Percentiles rank a stretch among this genome's conserved stretches.
These are phyloP conservation scores for Entelurus aequoreus DNA, from an alignment of 2,113 vertebrate genomes.

Conservation along the genomic window DNA sequence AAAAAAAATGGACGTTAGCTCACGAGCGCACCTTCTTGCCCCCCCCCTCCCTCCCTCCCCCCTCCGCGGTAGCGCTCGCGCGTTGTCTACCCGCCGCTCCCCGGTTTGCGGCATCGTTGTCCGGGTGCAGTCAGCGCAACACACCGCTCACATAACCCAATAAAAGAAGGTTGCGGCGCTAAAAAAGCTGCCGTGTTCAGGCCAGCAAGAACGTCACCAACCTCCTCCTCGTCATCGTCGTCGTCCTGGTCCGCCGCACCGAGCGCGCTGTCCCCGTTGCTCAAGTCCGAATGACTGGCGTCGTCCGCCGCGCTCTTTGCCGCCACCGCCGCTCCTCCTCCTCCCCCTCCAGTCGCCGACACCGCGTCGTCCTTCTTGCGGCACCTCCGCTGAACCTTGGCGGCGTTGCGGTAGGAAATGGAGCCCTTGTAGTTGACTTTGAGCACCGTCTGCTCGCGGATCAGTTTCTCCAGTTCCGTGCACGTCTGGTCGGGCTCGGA, in stretches of 20 bases:
- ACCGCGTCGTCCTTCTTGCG: slow-evolving; percentile 73
- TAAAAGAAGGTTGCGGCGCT: slow-evolving; percentile 1
- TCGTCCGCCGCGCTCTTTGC: slow-evolving; percentile 43
- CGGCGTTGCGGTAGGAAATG: slow-evolving; percentile 86
- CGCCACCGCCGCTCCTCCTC: neutral
- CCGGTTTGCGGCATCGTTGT: slow-evolving; percentile 73
- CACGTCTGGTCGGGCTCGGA: slow-evolving; percentile 85
- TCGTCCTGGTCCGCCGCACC: slow-evolving; percentile 68
- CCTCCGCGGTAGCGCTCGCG: slow-evolving; percentile 49
- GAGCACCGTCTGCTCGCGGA: slow-evolving; percentile 83
- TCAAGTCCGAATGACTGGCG: slow-evolving; percentile 69
- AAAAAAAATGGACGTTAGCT: slow-evolving; percentile 11
- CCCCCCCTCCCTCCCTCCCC: slow-evolving; percentile 11
- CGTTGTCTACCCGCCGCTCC: slow-evolving; percentile 73
- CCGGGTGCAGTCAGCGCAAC: slow-evolving; percentile 70
- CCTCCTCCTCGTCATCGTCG: slow-evolving; percentile 63
- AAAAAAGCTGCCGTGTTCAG: neutral
- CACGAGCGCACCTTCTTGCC: slow-evolving; percentile 60
- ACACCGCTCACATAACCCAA: slow-evolving; percentile 37
- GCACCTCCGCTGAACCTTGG: slow-evolving; percentile 80
- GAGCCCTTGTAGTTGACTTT: slow-evolving; percentile 93
- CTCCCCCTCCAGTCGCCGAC: slow-evolving; percentile 58
- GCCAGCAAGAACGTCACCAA: neutral
- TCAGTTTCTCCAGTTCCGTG: slow-evolving; percentile 86
- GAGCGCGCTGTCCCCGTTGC: slow-evolving; percentile 72